Percentiles rank a stretch among this genome's conserved stretches.
phyloP scores from a whole-genome alignment of 2,797 vertebrate genomes.

The Phoebastria nigripes region DNA sequence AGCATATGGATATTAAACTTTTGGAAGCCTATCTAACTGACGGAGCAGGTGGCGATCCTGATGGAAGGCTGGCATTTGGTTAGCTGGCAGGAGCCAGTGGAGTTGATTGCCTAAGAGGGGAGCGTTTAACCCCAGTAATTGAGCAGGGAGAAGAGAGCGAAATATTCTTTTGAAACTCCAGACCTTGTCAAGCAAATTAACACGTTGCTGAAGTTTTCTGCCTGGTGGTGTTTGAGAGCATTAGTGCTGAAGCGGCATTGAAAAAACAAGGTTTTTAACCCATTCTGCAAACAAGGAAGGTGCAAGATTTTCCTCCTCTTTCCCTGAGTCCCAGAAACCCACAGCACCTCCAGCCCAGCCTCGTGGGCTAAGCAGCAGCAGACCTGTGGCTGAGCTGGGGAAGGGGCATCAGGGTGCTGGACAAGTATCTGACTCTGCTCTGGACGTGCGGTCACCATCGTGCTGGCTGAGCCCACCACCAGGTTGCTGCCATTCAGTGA shows the following conservation, averaged over 20 bases:
- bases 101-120: neutral
- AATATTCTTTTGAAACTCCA: neutral
- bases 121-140: neutral
- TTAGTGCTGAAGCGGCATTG: neutral
- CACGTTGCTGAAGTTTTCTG: neutral
- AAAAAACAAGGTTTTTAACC: neutral
- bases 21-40: slow-evolving; percentile 12
- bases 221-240: neutral
- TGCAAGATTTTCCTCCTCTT: neutral
- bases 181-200: neutral
- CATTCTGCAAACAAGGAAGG: neutral
- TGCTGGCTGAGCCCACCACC: slow-evolving; percentile 84
- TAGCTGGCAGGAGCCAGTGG: slow-evolving; percentile 19
- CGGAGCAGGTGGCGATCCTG: slow-evolving; percentile 63
- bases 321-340: neutral
- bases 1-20: slow-evolving; percentile 54
- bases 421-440: slow-evolving; percentile 91
- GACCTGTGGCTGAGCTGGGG: slow-evolving; percentile 94
- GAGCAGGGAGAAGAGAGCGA: neutral
- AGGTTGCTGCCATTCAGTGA: slow-evolving; percentile 81
- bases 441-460: slow-evolving; percentile 87
- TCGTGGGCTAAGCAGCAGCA: neutral
- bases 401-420: slow-evolving; percentile 90
- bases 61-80: slow-evolving; percentile 33
- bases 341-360: neutral